Percentiles rank a stretch among this genome's conserved stretches.
Evolutionary conservation across 1,140 invertebrate genomes (phyloP).

Genomic region (Bilobella aurantiaca): DNA sequence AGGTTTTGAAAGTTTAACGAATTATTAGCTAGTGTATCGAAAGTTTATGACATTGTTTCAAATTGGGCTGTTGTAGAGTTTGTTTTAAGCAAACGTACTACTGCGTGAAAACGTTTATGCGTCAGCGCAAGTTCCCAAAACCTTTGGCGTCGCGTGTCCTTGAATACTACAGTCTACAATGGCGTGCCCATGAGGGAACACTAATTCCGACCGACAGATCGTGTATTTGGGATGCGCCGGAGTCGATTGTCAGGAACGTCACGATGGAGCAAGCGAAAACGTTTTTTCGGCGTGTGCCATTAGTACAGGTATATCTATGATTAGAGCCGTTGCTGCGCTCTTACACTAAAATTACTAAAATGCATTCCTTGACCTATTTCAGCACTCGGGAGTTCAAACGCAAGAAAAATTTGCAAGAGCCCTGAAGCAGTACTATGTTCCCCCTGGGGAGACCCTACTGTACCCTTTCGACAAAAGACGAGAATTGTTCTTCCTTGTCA

Average conservation of each 20-base stretch:
- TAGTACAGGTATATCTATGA: constrained; percentile 12
- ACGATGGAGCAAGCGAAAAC: constrained; percentile 7
- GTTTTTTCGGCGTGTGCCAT: constrained; percentile 21
- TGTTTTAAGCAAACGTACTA: constrained; percentile 30
- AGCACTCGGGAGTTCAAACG: background rate
- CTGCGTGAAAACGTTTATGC: constrained; percentile 20
- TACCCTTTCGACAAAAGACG: constrained; percentile 20
- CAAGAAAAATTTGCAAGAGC: constrained; percentile 8
- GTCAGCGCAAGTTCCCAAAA: constrained; percentile 20
- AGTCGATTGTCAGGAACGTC: constrained; percentile 12
- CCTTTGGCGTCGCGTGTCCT: constrained; percentile 10
- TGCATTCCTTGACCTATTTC: background rate
- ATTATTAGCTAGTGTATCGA: background rate
- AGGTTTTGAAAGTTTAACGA: background rate
- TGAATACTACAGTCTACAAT: constrained; percentile 27
- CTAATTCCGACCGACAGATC: constrained; percentile 20
- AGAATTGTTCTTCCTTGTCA: constrained; percentile 27
- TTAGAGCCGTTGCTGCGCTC: too few relatives aligned
- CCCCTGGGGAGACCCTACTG: constrained; percentile 24
- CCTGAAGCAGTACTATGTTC: constrained; percentile 30
- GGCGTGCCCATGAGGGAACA: constrained; percentile 25
- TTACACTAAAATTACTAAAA: too few relatives aligned
- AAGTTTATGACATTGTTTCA: background rate
- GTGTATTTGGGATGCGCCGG: constrained; percentile 29
- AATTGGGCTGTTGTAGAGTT: constrained; percentile 9